A percentile compares a stretch with the other conserved stretches of the same genome.
Evolutionary conservation across 1,140 invertebrate genomes (phyloP).

Genomic region (Aethina tumida): DNA sequence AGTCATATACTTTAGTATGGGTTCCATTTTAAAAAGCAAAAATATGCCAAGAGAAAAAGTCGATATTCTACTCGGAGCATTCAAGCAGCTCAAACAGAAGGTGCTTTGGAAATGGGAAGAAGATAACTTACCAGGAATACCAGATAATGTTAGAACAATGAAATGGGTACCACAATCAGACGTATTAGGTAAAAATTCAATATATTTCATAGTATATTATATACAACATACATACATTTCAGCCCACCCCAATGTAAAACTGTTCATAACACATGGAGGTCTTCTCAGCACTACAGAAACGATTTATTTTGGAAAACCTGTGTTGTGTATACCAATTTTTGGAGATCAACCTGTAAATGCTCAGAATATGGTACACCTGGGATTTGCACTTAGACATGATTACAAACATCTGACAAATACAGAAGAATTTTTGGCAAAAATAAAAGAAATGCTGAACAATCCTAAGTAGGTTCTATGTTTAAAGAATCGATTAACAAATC

Average conservation of each 20-base stretch:
- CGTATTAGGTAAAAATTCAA: conserved; percentile 43
- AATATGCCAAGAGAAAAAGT: conserved; percentile 32
- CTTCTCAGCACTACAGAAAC: conserved; percentile 58
- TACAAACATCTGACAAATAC: conserved; percentile 24
- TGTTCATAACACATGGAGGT: conserved; percentile 36
- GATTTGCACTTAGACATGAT: conserved; percentile 39
- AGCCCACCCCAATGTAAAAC: conserved; percentile 19
- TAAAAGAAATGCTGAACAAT: conserved; percentile 12
- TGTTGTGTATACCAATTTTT: conserved; percentile 60
- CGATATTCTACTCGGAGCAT: conserved; percentile 27
- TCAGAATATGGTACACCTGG: conserved; percentile 35
- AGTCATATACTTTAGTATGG: conserved; percentile 47
- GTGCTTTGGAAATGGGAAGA: conserved; percentile 61
- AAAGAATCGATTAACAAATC: too few relatives aligned
- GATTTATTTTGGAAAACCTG: conserved; percentile 56
- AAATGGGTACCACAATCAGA: conserved; percentile 64
- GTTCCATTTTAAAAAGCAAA: conserved; percentile 42
- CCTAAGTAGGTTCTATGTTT: conserved; percentile 7
- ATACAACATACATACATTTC: background rate
- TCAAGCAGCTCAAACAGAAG: conserved; percentile 25
- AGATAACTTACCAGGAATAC: conserved; percentile 40
- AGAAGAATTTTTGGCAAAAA: conserved; percentile 15
- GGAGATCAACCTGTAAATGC: conserved; percentile 51
- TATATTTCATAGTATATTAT: background rate
- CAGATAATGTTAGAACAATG: conserved; percentile 49